A percentile compares a stretch with the other conserved stretches of the same genome.
Evolutionary conservation across 37 sponge, comb jelly and placozoan species (phyloP).

Genomic region (Beroe ovata): DNA sequence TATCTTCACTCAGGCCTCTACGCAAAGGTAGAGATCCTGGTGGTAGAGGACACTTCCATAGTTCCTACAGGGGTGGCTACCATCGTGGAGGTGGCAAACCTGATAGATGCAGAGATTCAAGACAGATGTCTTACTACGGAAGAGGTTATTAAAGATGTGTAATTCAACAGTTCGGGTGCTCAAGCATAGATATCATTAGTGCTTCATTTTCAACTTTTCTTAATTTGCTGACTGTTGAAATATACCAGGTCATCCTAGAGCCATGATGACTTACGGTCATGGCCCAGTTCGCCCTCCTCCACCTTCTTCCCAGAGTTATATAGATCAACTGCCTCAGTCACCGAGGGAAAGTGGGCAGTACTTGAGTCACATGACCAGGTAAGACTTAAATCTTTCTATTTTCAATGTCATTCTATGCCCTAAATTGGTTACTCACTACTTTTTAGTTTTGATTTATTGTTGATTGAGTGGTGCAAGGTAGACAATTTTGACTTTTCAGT

Average conservation of each 20-base stretch:
- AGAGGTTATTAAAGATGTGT: no score
- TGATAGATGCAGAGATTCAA: conserved; percentile 5
- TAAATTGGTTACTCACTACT: no score
- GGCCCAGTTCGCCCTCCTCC: neutral
- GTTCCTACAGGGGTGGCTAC: conserved; percentile 8
- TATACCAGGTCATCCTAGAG: conserved; percentile 1
- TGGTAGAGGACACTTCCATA: neutral
- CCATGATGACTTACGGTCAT: neutral
- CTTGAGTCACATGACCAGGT: neutral
- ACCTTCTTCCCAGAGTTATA: neutral
- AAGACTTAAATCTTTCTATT: no score
- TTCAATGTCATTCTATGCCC: no score
- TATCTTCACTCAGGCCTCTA: neutral
- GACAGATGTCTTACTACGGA: neutral
- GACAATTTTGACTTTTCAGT: neutral
- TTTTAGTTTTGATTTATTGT: no score
- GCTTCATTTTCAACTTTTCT: no score
- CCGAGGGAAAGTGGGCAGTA: neutral
- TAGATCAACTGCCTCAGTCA: conserved; percentile 35
- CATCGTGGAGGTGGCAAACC: conserved; percentile 15
- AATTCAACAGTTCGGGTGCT: no score
- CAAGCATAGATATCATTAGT: no score
- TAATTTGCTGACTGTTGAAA: no score
- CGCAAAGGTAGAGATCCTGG: neutral
- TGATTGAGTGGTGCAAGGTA: no score